Evolutionary conservation across 2,797 vertebrate genomes (phyloP).

Genomic region (Etheostoma perlongum): DNA sequence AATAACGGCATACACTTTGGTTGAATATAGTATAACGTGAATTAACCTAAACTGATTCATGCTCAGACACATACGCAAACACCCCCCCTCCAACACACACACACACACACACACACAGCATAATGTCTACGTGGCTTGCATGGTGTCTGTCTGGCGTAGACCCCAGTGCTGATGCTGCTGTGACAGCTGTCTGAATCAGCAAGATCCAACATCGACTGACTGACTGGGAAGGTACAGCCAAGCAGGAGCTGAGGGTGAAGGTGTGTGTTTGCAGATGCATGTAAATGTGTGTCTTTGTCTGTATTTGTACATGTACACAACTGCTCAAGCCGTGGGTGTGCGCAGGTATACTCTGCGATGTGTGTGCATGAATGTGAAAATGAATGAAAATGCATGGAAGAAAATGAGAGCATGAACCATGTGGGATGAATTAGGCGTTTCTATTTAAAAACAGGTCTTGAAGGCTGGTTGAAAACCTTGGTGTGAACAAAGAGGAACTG

Average conservation of each 20-base stretch:
- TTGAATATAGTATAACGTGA: slow-evolving; percentile 20
- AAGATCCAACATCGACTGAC: slow-evolving; percentile 59
- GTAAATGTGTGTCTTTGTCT: slow-evolving; percentile 35
- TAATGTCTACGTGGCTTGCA: slow-evolving; percentile 55
- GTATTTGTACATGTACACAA: slow-evolving; percentile 5
- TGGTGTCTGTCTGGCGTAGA: slow-evolving; percentile 61
- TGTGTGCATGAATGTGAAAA: slow-evolving; percentile 28
- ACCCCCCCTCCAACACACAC: neutral
- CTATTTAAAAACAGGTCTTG: slow-evolving; percentile 72
- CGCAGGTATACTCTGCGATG: slow-evolving; percentile 20
- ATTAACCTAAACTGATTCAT: slow-evolving; percentile 39
- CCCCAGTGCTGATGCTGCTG: slow-evolving; percentile 68
- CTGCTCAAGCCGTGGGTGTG: slow-evolving; percentile 6
- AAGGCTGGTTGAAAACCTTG: slow-evolving; percentile 74
- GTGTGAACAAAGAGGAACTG: slow-evolving; percentile 78
- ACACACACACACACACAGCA: slow-evolving; percentile 24
- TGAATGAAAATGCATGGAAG: slow-evolving; percentile 4
- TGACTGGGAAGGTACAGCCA: slow-evolving; percentile 51
- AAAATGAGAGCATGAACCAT: slow-evolving; percentile 71
- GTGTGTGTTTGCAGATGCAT: slow-evolving; percentile 13
- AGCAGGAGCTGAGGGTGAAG: slow-evolving; percentile 38
- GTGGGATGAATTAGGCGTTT: slow-evolving; percentile 89
- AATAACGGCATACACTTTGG: neutral
- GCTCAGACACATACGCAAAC: slow-evolving; percentile 29
- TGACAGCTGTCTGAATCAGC: slow-evolving; percentile 81